Evolutionary conservation across 1,140 invertebrate species (phyloP).

Genomic region (Zaprionus inermis): DNA sequence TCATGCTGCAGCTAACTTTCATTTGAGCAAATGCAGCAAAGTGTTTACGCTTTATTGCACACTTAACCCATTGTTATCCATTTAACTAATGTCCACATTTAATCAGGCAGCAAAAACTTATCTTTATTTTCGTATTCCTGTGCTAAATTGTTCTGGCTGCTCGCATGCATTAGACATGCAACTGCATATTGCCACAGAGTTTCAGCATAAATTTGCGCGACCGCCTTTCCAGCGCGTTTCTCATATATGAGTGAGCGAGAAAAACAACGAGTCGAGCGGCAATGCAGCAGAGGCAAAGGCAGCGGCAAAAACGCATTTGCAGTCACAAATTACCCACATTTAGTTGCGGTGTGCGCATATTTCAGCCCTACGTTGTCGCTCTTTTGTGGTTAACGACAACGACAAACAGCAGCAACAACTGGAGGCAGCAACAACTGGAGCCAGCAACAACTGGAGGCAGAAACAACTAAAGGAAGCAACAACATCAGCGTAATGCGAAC

Average conservation of each 20-base stretch:
- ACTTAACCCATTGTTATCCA: background rate
- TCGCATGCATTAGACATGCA: conserved; percentile 55
- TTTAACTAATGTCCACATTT: conserved; percentile 20
- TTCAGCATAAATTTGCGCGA: conserved; percentile 56
- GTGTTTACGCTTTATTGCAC: background rate
- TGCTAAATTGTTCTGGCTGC: conserved; percentile 53
- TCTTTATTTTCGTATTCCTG: conserved; percentile 63
- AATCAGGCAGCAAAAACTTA: conserved; percentile 27
- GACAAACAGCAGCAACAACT: conserved; percentile 5
- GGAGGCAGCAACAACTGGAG: background rate
- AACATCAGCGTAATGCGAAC: background rate
- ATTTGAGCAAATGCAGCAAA: too few species aligned
- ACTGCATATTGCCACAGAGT: conserved; percentile 59
- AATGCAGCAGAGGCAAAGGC: conserved; percentile 25
- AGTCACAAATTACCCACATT: conserved; percentile 77
- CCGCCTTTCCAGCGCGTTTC: background rate
- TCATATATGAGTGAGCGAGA: background rate
- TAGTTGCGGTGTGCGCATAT: conserved; percentile 72
- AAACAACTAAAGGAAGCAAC: background rate
- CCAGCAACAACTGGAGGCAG: too few species aligned
- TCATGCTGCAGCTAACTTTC: too few species aligned
- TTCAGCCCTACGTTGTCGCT: conserved; percentile 46
- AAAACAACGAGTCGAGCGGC: conserved; percentile 36
- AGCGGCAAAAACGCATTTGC: conserved; percentile 43
- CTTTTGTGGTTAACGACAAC: conserved; percentile 45